Conservation (phyloP, 2,888 invertebrate genomes). For the Eilema griseolum region DNA sequence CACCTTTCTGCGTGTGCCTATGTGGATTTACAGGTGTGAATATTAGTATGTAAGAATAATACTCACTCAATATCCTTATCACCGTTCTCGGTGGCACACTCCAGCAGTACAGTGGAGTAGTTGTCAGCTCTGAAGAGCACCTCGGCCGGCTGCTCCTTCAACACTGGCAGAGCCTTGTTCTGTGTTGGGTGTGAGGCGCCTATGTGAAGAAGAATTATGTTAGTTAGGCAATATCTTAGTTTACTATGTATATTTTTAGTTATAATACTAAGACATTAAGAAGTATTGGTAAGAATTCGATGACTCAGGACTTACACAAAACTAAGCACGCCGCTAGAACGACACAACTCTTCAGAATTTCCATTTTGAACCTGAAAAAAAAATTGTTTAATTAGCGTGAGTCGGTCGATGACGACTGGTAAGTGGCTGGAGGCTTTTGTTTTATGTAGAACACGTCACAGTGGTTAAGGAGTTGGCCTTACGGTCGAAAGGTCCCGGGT, state of each 20-base stretch:
- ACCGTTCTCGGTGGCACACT: slow-evolving; percentile 60
- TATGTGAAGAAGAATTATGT: slow-evolving; percentile 13
- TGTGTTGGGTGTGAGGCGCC: slow-evolving; percentile 52
- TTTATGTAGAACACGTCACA: too few species aligned
- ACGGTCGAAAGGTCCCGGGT: too few species aligned
- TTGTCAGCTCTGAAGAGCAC: slow-evolving; percentile 63
- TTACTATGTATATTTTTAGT: too few species aligned
- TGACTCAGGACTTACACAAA: slow-evolving; percentile 52
- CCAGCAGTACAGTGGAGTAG: slow-evolving; percentile 55
- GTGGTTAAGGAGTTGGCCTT: too few species aligned
- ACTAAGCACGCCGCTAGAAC: slow-evolving; percentile 50
- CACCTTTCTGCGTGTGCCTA: too few species aligned
- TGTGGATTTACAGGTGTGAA: too few species aligned
- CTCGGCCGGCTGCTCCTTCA: slow-evolving; percentile 62
- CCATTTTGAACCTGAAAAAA: slow-evolving; percentile 47
- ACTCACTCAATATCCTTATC: slow-evolving; percentile 64
- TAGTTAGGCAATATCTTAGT: too few species aligned
- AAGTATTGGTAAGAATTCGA: too few species aligned
- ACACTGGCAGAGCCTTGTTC: slow-evolving; percentile 46
- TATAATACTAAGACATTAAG: too few species aligned
- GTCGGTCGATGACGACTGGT: too few species aligned
- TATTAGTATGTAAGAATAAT: background rate
- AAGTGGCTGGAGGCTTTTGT: too few species aligned
- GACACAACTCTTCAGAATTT: slow-evolving; percentile 27
- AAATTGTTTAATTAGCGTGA: background rate